Evolutionary conservation across 2,888 invertebrate species (phyloP), one percentile per base, ranked within the genome.

Genomic region (Antheraea assamensis): DNA sequence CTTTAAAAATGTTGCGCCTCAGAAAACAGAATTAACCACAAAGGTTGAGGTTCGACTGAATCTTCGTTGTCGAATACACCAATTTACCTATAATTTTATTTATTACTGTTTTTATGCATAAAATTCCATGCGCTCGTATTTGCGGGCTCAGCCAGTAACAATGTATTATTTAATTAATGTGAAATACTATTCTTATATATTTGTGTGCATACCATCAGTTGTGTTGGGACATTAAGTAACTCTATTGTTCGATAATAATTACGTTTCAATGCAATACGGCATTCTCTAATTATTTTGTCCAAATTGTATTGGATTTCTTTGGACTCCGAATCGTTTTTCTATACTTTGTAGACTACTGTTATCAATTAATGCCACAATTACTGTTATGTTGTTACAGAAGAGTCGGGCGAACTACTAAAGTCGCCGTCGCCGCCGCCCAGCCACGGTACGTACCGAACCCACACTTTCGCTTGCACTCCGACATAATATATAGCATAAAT

Each of bases 351-450:
- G 19, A 52, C 21, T 21, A 19, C 4, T 52, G 21, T n/a, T 52
- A 7, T 52, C 52, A 52, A 52, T 35, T 58, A 17, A 17, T 64
- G 5, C 13, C 17, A 5, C 21, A 31, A 30, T 30, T 66, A 66
- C 82, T 81, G 81, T 80, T 77, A 76, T 76, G 76, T 87, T 91
- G 90, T 94, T 94, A 15, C 94, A 94, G 94, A 94, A 84, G 94
- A 93, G 83, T 90, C 95, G 87, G 89, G 95, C 90, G 92, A 96
- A 95, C 88, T 97, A 87, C 97, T 97, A 87, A 97, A 97, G 91
- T 96, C 97, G 82, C 97, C 97, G 78, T 97, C 97, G 85, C 97
- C 97, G 85, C 97, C 97, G 80, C 96, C 96, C 87, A 96, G 96
- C 84, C 95, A 96, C 88, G 97, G 97, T 97, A 91, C 95, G 96